Base-by-base conservation (phyloP, 2,797 vertebrate genomes). In the Melanotaenia maccullochi region DNA sequence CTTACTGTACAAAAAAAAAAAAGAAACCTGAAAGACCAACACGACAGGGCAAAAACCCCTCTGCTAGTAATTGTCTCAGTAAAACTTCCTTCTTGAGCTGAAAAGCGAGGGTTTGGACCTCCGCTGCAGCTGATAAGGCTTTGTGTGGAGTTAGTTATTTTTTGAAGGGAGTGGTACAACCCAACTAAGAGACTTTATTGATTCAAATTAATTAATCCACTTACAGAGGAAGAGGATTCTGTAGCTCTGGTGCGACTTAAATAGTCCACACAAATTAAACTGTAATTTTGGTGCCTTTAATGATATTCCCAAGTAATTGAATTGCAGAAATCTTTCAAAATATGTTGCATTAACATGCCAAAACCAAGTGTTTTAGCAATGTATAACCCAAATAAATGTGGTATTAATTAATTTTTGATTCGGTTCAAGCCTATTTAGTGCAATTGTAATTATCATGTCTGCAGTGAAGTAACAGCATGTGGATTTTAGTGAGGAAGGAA, bases 171-270 rank as follows among this genome's bases (percentile, higher is more conserved):
- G 73, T 78, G 71, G 83, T 86, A 80, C 83, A 89, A 83, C 82
- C 79, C 76, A 69, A 90, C 90, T 89, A 86, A 91, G 85, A 90
- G 86, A 92, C 84, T 91, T 93, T 94, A 94, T 94, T 95, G 93
- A 95, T 95, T 94, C 84, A 94, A 93, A 94, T 95, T 93, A 95
- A 95, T 95, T 94, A 94, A 94, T 95, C 93, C 92, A 92, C 88
- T 94, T 94, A 94, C 76, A 80, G 90, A 90, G 87, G 89, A 86
- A 84, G 83, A 73, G 92, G 92, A 93, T 94, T 94, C 83, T 85
- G 75, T 79, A 78, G 91, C 91, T 93, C 84, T 78, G 86, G 77
- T 87, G 85, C 85, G 84, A 92, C 86, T 94, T 94, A 94, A 94
- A 93, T 92, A 90, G 87, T 91, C 90, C 85, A 78, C 87, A 91